Evolutionary conservation across 2,113 vertebrate species (phyloP).

Genomic region (Hyaena hyaena): DNA sequence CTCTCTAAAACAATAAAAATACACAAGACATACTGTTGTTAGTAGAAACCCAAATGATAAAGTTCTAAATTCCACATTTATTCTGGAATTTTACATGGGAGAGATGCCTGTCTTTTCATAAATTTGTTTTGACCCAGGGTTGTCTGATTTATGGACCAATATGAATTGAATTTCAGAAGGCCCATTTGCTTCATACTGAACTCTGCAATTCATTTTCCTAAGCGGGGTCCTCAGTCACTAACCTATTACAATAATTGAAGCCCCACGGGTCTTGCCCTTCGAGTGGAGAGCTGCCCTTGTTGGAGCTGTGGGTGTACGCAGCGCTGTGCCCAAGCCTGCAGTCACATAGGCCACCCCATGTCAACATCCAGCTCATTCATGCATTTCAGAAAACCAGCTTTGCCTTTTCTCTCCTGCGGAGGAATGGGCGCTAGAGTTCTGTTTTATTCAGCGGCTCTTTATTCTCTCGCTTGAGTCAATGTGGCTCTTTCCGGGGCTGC

Average conservation of each 20-base stretch:
- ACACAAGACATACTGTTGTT: neutral
- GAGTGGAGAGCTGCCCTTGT: neutral
- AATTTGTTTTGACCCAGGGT: neutral
- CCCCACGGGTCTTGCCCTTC: neutral
- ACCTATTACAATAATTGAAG: neutral
- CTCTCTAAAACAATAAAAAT: too few relatives aligned
- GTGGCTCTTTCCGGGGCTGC: neutral
- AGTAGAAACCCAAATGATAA: neutral
- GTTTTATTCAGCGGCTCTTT: neutral
- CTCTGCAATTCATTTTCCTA: constrained; percentile 47
- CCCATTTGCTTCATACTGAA: neutral
- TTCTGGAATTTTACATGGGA: neutral
- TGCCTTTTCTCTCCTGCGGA: neutral
- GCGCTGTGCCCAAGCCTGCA: neutral
- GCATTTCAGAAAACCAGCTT: neutral
- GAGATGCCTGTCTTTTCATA: neutral
- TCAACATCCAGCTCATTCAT: neutral
- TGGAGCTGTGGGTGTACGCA: neutral
- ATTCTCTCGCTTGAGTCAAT: neutral
- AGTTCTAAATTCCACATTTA: neutral
- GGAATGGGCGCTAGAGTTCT: neutral
- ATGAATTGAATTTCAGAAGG: neutral
- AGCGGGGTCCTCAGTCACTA: constrained; percentile 3
- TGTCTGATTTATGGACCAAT: neutral
- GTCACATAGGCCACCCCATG: too few relatives aligned